phyloP scores from a whole-genome alignment of 2,888 invertebrate genomes.

The Agrochola lychnidis region DNA sequence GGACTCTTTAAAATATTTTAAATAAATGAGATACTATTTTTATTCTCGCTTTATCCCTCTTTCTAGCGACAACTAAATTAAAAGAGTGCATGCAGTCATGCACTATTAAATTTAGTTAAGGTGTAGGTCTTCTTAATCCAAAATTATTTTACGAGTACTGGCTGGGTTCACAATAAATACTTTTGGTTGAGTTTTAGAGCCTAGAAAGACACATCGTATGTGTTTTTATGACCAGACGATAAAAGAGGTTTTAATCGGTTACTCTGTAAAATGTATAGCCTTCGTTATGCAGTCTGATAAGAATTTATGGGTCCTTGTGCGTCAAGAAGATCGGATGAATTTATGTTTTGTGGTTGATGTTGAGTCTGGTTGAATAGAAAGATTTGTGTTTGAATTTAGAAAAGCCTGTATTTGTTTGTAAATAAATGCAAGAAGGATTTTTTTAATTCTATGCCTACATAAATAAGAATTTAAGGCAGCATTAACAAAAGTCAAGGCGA shows the following conservation, averaged over 20 bases:
- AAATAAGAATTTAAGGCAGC: too few species aligned
- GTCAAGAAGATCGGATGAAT: slow-evolving; percentile 23
- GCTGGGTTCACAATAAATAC: slow-evolving; percentile 10
- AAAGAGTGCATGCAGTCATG: background rate
- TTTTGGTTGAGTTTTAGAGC: slow-evolving; percentile 15
- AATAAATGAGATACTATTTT: background rate
- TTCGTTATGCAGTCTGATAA: slow-evolving; percentile 39
- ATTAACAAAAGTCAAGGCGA: background rate
- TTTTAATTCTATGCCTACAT: background rate
- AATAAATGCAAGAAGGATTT: background rate
- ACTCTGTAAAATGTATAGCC: slow-evolving; percentile 23
- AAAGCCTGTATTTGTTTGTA: background rate
- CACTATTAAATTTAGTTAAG: background rate
- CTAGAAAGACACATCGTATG: slow-evolving; percentile 12
- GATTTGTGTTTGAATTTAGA: slow-evolving; percentile 10
- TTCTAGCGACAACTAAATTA: background rate
- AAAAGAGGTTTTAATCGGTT: slow-evolving; percentile 53
- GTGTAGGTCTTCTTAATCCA: background rate
- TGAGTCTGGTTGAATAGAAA: background rate
- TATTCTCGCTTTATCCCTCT: background rate
- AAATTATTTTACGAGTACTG: background rate
- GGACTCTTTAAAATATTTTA: background rate
- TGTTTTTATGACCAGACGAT: slow-evolving; percentile 46
- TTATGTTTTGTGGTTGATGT: slow-evolving; percentile 17
- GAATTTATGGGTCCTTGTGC: slow-evolving; percentile 36